Evolutionary conservation across 2,113 vertebrate species (phyloP).

Genomic region (Pollimyrus isidori): DNA sequence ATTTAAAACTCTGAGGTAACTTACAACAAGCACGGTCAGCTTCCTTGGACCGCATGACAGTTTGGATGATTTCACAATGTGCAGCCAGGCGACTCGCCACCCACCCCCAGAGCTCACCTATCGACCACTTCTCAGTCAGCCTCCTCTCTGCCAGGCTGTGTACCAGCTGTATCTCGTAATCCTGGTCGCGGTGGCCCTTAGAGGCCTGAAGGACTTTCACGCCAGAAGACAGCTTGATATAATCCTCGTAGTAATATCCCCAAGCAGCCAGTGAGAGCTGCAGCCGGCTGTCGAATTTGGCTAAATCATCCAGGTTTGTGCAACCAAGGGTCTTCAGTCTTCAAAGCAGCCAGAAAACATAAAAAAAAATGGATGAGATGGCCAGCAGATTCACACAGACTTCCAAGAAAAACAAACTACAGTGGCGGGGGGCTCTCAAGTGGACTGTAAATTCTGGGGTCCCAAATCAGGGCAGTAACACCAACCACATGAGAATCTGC

Average conservation of each 20-base stretch:
- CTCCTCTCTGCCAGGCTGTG: conserved; percentile 64
- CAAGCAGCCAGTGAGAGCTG: conserved; percentile 64
- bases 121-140: conserved; percentile 71
- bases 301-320: conserved; percentile 64
- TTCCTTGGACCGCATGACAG: neutral
- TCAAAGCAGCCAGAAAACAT: conserved; percentile 12
- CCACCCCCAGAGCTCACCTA: conserved; percentile 48
- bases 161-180: conserved; percentile 67
- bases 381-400: neutral
- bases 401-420: neutral
- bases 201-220: conserved; percentile 62
- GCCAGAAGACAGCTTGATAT: conserved; percentile 63
- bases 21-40: neutral
- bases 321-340: conserved; percentile 65
- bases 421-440: neutral
- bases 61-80: neutral
- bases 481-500: neutral
- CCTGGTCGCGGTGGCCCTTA: conserved; percentile 58
- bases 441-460: neutral
- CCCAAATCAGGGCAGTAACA: neutral
- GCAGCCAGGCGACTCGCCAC: neutral
- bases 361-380: neutral
- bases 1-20: neutral
- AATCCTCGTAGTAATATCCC: conserved; percentile 71
- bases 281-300: conserved; percentile 63